Evolutionary conservation across 30 jellyfish, hydroid and myxozoan genomes (phyloP).

Genomic region (Catostylus mosaicus): DNA sequence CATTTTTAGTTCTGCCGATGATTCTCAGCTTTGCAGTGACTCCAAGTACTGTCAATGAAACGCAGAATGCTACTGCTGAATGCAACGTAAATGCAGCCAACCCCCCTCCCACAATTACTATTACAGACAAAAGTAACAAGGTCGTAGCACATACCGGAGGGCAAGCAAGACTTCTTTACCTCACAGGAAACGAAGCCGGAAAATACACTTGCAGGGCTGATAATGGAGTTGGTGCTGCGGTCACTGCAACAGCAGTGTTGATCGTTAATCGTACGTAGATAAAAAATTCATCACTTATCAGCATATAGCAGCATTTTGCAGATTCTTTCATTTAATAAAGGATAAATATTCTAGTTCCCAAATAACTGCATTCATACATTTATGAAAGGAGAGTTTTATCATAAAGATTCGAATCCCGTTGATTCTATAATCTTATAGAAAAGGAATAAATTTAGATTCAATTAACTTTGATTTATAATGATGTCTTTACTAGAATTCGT

Average conservation of each 20-base stretch:
- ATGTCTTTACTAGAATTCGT: too few species aligned
- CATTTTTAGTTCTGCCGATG: constrained; percentile 32
- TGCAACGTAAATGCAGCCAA: constrained; percentile 36
- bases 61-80: constrained; percentile 1
- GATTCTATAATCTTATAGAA: too few species aligned
- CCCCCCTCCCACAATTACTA: constrained; percentile 32
- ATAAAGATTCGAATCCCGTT: too few species aligned
- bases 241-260: not conserved
- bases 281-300: too few species aligned
- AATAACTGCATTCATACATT: too few species aligned
- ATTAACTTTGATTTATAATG: too few species aligned
- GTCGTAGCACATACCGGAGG: not conserved
- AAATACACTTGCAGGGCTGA: constrained; percentile 14
- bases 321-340: too few species aligned
- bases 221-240: constrained; percentile 7
- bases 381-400: too few species aligned
- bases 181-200: constrained; percentile 7
- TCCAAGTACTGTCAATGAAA: constrained; percentile 36
- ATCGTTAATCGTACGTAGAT: constrained; percentile 2
- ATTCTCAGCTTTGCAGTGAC: constrained; percentile 1
- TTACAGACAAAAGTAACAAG: not conserved
- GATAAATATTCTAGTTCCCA: too few species aligned
- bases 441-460: too few species aligned
- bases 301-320: too few species aligned
- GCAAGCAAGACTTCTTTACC: not conserved